Evolutionary conservation across 2,797 vertebrate species (phyloP).

Genomic region (Furcifer pardalis): DNA sequence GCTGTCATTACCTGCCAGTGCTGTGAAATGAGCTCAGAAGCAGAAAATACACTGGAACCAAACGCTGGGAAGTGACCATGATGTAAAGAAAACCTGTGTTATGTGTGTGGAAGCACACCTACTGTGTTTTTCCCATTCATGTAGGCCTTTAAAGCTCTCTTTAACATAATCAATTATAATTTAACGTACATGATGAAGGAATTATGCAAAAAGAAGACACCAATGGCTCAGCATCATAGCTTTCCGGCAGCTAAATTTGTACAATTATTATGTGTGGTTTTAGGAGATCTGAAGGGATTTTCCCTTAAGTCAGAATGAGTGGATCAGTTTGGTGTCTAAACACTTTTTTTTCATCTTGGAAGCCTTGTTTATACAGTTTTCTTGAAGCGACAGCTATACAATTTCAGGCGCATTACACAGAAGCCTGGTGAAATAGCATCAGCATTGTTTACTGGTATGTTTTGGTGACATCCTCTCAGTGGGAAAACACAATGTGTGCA

Average conservation of each 20-base stretch:
- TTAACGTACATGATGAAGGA: neutral
- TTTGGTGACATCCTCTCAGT: neutral
- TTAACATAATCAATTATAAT: neutral
- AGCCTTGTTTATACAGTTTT: neutral
- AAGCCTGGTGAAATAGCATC: neutral
- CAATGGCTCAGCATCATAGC: neutral
- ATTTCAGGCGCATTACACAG: neutral
- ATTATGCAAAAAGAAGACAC: neutral
- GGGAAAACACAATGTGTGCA: no score
- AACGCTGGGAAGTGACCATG: neutral
- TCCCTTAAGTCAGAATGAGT: neutral
- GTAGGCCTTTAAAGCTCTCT: neutral
- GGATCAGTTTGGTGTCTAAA: neutral
- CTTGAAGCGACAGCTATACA: neutral
- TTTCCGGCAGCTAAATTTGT: neutral
- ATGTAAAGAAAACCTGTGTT: neutral
- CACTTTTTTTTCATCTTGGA: neutral
- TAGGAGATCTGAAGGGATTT: neutral
- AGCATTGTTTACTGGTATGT: rapidly evolving
- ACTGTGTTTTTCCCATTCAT: neutral
- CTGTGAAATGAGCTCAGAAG: slow-evolving; percentile 40
- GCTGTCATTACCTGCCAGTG: slow-evolving; percentile 55
- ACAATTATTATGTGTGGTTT: neutral
- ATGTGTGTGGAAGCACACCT: neutral
- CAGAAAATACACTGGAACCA: neutral